Base-by-base conservation (phyloP, 2,888 invertebrate genomes). In the Metopia argyrocephala region DNA sequence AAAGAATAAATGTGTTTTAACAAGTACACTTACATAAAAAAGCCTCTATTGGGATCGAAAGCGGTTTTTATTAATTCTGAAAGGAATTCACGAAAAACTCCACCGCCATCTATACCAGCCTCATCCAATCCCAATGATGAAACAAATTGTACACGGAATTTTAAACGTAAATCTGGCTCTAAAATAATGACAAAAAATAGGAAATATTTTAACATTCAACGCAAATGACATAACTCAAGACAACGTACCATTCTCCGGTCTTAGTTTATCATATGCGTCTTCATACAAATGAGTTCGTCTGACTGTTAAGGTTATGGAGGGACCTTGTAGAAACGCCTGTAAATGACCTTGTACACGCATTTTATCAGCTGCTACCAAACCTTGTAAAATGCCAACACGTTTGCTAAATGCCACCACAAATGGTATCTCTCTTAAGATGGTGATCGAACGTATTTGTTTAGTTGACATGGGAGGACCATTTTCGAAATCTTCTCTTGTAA, bases 41-140 rank as follows among this genome's bases (percentile, higher is more conserved):
- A 95, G 0, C 99, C 99, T 70, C 98, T 92, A 89, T 98, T 98
- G 0, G 99, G 98, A 91, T 99, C 98, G 88, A 98, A 98, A 0
- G 96, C 96, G 0, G 98, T 97, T 92, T 97, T 97, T 28, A 99
- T 92, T 9, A 99, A 92, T 90, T 98, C 98, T 1, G 96, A 95
- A 3, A 99, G 92, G 89, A 99, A 99, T 90, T 99, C 99, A 59
- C 98, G 93, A 88, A 98, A 98, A 15, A 99, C 93, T 0, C 99
- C 99, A 2, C 99, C 99, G 2, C 99, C 99, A 89, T 99, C 99
- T 2, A 99, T 96, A 0, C 99, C 99, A 0, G 97, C 97, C 90
- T 99, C 99, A 85, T 97, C 96, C 15, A 97, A 92, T 0, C 98
- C 99, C 1, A 96, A 95, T 75, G 94, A 94, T 86, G 98, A 99